These are phyloP conservation scores for Drosophila bipectinata DNA, from an alignment of 1,140 invertebrate species.

Conservation along the genomic window DNA sequence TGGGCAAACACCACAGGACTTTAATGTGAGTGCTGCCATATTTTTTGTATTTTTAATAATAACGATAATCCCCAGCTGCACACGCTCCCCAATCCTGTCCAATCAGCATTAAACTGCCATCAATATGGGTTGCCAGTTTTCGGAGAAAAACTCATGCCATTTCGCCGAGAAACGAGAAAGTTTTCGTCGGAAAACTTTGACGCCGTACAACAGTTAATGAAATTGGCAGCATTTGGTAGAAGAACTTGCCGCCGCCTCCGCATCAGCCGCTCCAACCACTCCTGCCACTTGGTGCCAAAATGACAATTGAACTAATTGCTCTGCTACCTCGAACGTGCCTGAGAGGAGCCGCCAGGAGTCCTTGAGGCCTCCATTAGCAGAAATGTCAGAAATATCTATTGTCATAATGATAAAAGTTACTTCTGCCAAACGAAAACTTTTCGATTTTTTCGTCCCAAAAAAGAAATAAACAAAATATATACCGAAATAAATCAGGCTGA, in stretches of 20 bases:
- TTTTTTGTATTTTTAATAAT: conserved; percentile 21
- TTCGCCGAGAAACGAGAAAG: conserved; percentile 35
- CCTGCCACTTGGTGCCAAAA: conserved; percentile 49
- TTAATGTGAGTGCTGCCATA: conserved; percentile 18
- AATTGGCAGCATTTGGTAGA: conserved; percentile 54
- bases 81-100: conserved; percentile 8
- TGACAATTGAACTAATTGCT: conserved; percentile 81
- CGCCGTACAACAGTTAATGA: conserved; percentile 65
- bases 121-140: conserved; percentile 46
- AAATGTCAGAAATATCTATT: conserved; percentile 34
- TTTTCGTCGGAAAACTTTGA: conserved; percentile 54
- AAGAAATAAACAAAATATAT: conserved; percentile 1
- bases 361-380: conserved; percentile 40
- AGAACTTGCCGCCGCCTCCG: conserved; percentile 15
- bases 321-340: conserved; percentile 59
- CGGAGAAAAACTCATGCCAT: conserved; percentile 26
- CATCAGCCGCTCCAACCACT: not conserved
- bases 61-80: conserved; percentile 21
- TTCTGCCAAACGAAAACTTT: conserved; percentile 37
- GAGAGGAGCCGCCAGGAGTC: conserved; percentile 13
- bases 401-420: conserved; percentile 65
- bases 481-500: conserved; percentile 67
- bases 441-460: conserved; percentile 40
- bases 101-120: conserved; percentile 67
- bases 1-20: conserved; percentile 26